A percentile compares a stretch with the other conserved stretches of the same genome.
These are phyloP conservation scores for Caenorhabditis panamensis DNA, from an alignment of 2,888 invertebrate genomes.

Conservation along the genomic window DNA sequence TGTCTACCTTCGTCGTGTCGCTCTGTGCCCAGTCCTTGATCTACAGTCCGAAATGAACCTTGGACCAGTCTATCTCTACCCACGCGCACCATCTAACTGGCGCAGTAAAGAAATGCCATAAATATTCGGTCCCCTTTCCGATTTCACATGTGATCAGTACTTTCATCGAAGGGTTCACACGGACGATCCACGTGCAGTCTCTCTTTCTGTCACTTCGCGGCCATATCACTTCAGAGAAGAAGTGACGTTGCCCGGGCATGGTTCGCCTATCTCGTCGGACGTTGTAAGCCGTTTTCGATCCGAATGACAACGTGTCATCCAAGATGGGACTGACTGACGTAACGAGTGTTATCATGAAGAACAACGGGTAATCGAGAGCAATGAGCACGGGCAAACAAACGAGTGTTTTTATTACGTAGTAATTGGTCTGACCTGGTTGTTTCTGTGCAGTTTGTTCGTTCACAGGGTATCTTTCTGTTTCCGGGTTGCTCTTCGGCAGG, in stretches of 20 bases:
- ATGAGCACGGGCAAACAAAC: conserved; percentile 50
- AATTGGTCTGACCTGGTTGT: conserved; percentile 22
- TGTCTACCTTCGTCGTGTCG: not conserved
- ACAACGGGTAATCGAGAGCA: too few species aligned
- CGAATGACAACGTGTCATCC: not conserved
- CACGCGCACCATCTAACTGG: not conserved
- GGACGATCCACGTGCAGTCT: conserved; percentile 50
- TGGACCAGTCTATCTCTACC: conserved; percentile 20
- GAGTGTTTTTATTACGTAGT: conserved; percentile 40
- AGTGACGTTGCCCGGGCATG: conserved; percentile 41
- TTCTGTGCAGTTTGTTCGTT: not conserved
- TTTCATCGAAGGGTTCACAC: conserved; percentile 52
- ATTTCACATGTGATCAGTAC: conserved; percentile 56
- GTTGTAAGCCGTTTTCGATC: conserved; percentile 12
- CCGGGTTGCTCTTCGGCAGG: too few species aligned
- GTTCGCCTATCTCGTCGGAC: conserved; percentile 28
- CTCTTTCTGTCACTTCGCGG: conserved; percentile 2
- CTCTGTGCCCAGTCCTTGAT: conserved; percentile 25
- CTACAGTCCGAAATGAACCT: conserved; percentile 27
- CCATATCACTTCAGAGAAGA: conserved; percentile 13
- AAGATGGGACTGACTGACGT: conserved; percentile 29
- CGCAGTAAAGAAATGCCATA: conserved; percentile 22
- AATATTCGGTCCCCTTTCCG: conserved; percentile 14
- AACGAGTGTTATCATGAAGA: conserved; percentile 42
- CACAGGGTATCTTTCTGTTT: not conserved